Evolutionary conservation across 1,140 invertebrate species (phyloP).

Genomic region (Vanessa tameamea): DNA sequence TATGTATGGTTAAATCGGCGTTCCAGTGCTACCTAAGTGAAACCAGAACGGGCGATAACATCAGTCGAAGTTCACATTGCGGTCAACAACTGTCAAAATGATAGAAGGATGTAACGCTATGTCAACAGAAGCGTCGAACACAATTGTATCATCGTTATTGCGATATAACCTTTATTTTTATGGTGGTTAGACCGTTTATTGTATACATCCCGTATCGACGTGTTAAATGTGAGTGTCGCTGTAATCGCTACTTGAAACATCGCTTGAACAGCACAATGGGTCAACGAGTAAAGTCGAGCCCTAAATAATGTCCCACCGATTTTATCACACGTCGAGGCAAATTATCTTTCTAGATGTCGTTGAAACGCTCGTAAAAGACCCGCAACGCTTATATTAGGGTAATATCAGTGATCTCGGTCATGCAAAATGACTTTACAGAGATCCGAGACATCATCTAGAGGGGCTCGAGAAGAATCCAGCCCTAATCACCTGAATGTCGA

Average conservation of each 20-base stretch:
- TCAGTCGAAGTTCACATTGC: conserved; percentile 39
- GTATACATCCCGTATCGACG: neutral
- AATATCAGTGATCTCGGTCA: conserved; percentile 65
- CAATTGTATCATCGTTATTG: neutral
- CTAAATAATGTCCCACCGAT: conserved; percentile 58
- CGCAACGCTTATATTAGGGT: conserved; percentile 63
- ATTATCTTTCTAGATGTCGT: conserved; percentile 57
- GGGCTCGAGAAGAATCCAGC: conserved; percentile 39
- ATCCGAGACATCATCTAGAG: conserved; percentile 53
- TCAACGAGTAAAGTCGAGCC: conserved; percentile 39
- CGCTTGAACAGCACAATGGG: conserved; percentile 57
- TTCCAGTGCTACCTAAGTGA: conserved; percentile 29
- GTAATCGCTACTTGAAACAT: conserved; percentile 56
- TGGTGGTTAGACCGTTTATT: conserved; percentile 9
- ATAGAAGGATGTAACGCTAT: conserved; percentile 33
- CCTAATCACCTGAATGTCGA: conserved; percentile 43
- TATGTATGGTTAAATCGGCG: conserved; percentile 28
- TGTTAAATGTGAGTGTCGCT: conserved; percentile 30
- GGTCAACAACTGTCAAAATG: conserved; percentile 37
- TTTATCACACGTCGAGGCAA: conserved; percentile 61
- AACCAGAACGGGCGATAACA: conserved; percentile 36
- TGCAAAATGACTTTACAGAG: conserved; percentile 57
- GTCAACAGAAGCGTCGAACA: conserved; percentile 29
- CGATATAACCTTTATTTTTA: conserved; percentile 20
- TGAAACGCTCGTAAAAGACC: conserved; percentile 59